These are phyloP conservation scores for Slavum lentiscoides DNA, from an alignment of 2,888 invertebrate species.

Conservation along the genomic window DNA sequence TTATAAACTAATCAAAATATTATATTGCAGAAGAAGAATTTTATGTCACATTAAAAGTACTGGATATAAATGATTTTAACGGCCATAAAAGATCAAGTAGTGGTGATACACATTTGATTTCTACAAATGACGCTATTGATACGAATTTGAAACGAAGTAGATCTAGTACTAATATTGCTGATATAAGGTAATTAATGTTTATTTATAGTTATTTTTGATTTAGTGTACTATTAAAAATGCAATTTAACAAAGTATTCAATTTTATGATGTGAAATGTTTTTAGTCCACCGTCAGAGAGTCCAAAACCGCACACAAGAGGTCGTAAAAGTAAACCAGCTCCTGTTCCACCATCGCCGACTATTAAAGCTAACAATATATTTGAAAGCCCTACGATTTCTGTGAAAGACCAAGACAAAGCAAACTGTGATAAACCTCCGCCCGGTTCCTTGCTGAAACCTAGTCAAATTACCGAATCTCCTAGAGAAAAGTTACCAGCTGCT, in stretches of 20 bases:
- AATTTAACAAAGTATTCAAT: neutral
- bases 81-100: slow-evolving; percentile 66
- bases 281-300: slow-evolving; percentile 75
- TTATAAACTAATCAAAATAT: slow-evolving; percentile 1
- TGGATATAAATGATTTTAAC: slow-evolving; percentile 56
- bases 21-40: slow-evolving; percentile 67
- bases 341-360: slow-evolving; percentile 64
- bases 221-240: neutral
- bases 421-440: slow-evolving; percentile 50
- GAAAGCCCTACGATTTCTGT: slow-evolving; percentile 30
- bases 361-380: slow-evolving; percentile 54
- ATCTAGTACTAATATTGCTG: slow-evolving; percentile 51
- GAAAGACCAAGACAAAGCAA: slow-evolving; percentile 45
- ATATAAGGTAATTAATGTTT: slow-evolving; percentile 33
- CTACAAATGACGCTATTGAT: slow-evolving; percentile 36
- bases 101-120: slow-evolving; percentile 63
- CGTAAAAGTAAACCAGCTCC: slow-evolving; percentile 78
- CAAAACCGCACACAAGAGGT: slow-evolving; percentile 69
- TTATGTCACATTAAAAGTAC: slow-evolving; percentile 67
- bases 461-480: slow-evolving; percentile 41
- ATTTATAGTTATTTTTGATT: neutral
- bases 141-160: slow-evolving; percentile 50
- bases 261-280: slow-evolving; percentile 61
- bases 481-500: slow-evolving; percentile 37
- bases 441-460: slow-evolving; percentile 49